These are phyloP conservation scores for Agelastica alni DNA, from an alignment of 2,888 invertebrate genomes.

Conservation along the genomic window DNA sequence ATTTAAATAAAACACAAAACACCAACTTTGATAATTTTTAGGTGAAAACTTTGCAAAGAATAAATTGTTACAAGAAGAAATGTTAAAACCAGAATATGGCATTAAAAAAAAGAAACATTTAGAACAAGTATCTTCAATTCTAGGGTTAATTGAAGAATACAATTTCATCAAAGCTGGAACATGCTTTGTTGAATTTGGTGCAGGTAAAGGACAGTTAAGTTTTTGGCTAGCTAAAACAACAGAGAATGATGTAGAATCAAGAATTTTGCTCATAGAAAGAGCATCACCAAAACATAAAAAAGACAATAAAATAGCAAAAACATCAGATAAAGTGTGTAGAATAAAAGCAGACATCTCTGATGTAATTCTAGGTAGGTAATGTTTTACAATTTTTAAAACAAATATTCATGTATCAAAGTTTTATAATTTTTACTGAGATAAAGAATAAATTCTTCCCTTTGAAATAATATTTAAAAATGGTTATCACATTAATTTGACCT, in stretches of 20 bases:
- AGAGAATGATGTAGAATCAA: conserved; percentile 53
- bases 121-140: conserved; percentile 75
- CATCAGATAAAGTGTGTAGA: conserved; percentile 60
- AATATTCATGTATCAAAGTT: neutral
- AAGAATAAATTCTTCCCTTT: too few relatives aligned
- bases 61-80: conserved; percentile 57
- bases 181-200: conserved; percentile 85
- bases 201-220: conserved; percentile 84
- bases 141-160: conserved; percentile 69
- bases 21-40: neutral
- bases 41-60: conserved; percentile 55
- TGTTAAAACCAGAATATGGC: conserved; percentile 62
- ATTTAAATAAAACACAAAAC: neutral
- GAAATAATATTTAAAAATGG: too few relatives aligned
- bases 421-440: too few relatives aligned
- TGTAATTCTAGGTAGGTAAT: conserved; percentile 60
- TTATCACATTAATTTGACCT: too few relatives aligned
- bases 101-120: conserved; percentile 73
- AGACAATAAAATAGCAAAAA: conserved; percentile 57
- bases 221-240: conserved; percentile 74
- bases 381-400: neutral
- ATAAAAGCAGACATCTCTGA: conserved; percentile 83
- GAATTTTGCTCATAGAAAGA: conserved; percentile 77
- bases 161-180: conserved; percentile 65
- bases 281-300: conserved; percentile 70